A percentile compares a stretch with the other conserved stretches of the same genome.
These are phyloP conservation scores for Drosophila nannoptera DNA, from an alignment of 1,140 invertebrate species.

Conservation along the genomic window DNA sequence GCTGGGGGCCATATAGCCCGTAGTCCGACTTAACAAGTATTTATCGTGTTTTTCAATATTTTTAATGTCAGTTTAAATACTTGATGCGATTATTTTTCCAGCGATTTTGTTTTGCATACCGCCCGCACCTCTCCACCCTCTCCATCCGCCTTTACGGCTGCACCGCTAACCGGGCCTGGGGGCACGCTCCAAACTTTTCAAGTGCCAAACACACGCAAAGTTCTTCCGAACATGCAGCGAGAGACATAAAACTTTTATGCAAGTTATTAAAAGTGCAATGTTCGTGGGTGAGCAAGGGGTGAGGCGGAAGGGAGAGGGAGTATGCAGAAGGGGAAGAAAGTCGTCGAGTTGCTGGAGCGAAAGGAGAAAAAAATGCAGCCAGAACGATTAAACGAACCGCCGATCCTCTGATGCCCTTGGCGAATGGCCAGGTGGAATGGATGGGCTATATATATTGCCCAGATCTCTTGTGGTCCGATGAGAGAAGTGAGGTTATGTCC, in stretches of 20 bases:
- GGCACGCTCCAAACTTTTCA: constrained; percentile 49
- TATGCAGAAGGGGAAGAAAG: background rate
- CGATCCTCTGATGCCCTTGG: too few relatives aligned
- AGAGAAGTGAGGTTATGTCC: too few relatives aligned
- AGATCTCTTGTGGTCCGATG: too few relatives aligned
- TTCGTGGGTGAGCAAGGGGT: background rate
- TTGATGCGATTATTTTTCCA: constrained; percentile 73
- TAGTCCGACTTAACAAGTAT: constrained; percentile 66
- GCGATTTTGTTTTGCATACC: constrained; percentile 66
- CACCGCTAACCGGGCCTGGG: constrained; percentile 24
- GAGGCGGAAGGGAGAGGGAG: background rate
- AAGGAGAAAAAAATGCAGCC: background rate
- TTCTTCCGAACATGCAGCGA: constrained; percentile 66
- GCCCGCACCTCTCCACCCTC: constrained; percentile 2
- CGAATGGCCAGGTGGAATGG: too few relatives aligned
- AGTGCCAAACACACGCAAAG: constrained; percentile 76
- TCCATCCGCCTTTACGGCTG: background rate
- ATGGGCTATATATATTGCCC: too few relatives aligned
- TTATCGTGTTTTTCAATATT: constrained; percentile 77
- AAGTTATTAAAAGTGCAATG: constrained; percentile 73
- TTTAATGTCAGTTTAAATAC: constrained; percentile 77
- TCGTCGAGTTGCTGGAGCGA: constrained; percentile 16
- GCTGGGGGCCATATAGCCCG: constrained; percentile 17
- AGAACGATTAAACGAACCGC: too few relatives aligned
- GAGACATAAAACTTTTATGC: constrained; percentile 73